Conservation (phyloP, 1,140 invertebrate genomes). For the Drosophila melanica region DNA sequence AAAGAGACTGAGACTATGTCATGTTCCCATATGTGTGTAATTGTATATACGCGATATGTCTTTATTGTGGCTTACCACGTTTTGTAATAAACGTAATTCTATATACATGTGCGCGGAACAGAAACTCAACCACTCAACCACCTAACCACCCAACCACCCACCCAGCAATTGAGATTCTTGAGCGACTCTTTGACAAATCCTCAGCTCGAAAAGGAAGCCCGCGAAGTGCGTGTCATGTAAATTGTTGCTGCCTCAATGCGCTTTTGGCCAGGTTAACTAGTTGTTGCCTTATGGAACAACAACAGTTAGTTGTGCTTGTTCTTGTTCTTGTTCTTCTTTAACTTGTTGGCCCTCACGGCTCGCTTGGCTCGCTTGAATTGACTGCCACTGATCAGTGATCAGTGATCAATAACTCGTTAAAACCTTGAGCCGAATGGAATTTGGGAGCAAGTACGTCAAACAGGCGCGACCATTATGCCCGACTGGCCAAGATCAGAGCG, state of each 20-base stretch:
- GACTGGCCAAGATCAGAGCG: too few species aligned
- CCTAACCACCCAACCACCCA: constrained; percentile 13
- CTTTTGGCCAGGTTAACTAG: constrained; percentile 49
- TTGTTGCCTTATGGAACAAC: too few species aligned
- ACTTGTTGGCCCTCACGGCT: constrained; percentile 40
- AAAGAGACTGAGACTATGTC: too few species aligned
- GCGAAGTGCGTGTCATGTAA: constrained; percentile 59
- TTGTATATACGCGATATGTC: constrained; percentile 44
- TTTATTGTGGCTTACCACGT: constrained; percentile 75
- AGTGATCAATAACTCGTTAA: constrained; percentile 1
- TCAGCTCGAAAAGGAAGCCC: constrained; percentile 64
- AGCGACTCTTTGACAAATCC: constrained; percentile 68
- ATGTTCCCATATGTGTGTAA: constrained; percentile 6
- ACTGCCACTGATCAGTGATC: not conserved
- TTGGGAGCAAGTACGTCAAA: constrained; percentile 45
- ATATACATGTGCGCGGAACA: constrained; percentile 51
- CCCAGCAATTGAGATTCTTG: constrained; percentile 45
- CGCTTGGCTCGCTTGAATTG: constrained; percentile 23
- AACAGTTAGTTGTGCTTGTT: too few species aligned
- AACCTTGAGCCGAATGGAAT: constrained; percentile 53
- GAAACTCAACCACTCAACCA: not conserved
- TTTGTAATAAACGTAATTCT: constrained; percentile 82
- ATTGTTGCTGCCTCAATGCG: constrained; percentile 49
- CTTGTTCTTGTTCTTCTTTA: too few species aligned
- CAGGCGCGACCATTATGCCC: constrained; percentile 14